These are phyloP conservation scores for Chroicocephalus ridibundus DNA, from an alignment of 2,113 vertebrate species.

Conservation along the genomic window DNA sequence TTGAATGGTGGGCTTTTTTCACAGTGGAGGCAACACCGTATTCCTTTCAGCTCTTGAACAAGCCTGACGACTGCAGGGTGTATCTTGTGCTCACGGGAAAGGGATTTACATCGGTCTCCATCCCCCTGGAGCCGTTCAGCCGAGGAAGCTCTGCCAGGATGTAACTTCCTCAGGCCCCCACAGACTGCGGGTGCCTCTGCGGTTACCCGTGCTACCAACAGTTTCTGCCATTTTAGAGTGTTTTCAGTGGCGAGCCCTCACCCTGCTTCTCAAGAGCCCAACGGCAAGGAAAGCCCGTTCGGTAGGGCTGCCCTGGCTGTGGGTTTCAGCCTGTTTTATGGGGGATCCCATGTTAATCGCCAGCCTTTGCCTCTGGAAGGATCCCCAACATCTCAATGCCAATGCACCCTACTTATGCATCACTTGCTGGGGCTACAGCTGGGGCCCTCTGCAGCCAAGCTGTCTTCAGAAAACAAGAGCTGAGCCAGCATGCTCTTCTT, in stretches of 20 bases:
- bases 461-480: background rate
- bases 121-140: background rate
- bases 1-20: background rate
- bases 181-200: background rate
- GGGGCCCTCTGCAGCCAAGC: background rate
- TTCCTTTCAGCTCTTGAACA: background rate
- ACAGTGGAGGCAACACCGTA: accelerated
- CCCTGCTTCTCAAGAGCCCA: background rate
- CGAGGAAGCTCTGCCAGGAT: background rate
- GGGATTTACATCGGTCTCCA: background rate
- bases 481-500: background rate
- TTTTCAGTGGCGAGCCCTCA: background rate
- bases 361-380: background rate
- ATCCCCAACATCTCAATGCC: background rate
- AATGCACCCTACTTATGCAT: background rate
- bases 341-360: background rate
- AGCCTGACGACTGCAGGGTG: background rate
- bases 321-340: background rate
- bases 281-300: background rate
- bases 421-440: background rate
- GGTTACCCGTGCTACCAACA: background rate
- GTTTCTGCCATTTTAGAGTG: background rate
- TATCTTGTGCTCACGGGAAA: background rate
- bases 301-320: background rate
- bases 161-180: accelerated